Base-by-base conservation (phyloP, 2,888 invertebrate species). In the Cataglyphis rosenhaueri region DNA sequence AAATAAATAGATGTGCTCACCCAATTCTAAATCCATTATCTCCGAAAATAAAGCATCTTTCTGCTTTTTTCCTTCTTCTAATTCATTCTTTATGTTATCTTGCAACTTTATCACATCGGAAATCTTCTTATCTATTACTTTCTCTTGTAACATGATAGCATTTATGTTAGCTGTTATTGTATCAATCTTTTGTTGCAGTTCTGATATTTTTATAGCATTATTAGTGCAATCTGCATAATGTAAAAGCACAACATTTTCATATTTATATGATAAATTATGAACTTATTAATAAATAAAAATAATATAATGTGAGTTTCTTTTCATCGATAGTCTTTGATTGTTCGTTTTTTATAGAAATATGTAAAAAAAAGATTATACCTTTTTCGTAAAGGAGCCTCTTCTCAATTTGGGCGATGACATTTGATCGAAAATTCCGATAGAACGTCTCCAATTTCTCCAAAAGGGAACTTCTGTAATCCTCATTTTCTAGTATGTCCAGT, bases 21-120 rank as follows among this genome's bases (percentile, higher is more conserved):
- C 92, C 81, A 91, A 85, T 6, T 90, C 71, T n/a, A 92, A 85
- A 35, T 93, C 93, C 4, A 93, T 87, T 66, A 92, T 88, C 81
- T 93, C 91, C 3, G 93, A 21, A 8, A 87, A 78, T 15, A 92
- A 82, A 4, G 18, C 79, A 52, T 93, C 91, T 68, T 86, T 91
- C 21, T 84, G 78, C 3, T n/a, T 64, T 83, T 90, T 92, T 1
- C 84, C 66, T 4, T 73, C 57, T 4, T 88, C 66, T 8, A 92
- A 85, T 21, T 90, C 87, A 38, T 86, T 82, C 6, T 74, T 85
- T n/a, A 91, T 62, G 48, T 82, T 83, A 10, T 91, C 89, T 21
- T 87, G 79, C 15, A 85, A 79, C 18, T 85, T 89, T 1, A 84
- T 83, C 0, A 70, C 61, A 68, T 90, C 88, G 0, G 68, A 62